These are phyloP conservation scores for Gopherus flavomarginatus DNA, from an alignment of 2,113 vertebrate genomes.

Conservation along the genomic window DNA sequence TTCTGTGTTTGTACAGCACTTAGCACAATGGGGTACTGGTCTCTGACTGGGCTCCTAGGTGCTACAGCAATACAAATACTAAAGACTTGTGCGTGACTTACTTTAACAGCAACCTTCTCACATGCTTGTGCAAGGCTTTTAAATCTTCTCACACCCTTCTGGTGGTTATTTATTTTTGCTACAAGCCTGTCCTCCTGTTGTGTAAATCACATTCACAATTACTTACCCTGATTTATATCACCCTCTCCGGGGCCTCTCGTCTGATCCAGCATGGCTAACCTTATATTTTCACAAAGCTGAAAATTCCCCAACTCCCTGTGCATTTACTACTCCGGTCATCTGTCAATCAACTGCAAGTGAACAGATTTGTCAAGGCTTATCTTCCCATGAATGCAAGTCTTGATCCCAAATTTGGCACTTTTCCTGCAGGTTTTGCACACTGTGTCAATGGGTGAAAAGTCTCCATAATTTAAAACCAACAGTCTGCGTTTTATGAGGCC, in stretches of 20 bases:
- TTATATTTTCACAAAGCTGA: neutral
- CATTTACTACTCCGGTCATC: rapidly evolving
- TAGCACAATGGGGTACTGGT: neutral
- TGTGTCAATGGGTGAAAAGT: neutral
- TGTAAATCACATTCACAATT: neutral
- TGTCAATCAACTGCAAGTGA: neutral
- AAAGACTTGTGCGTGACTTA: neutral
- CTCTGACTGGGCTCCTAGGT: neutral
- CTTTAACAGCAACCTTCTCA: neutral
- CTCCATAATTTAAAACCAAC: neutral
- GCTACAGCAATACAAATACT: neutral
- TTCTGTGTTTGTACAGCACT: neutral
- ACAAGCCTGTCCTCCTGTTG: rapidly evolving
- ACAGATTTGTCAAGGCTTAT: neutral
- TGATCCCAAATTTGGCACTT: neutral
- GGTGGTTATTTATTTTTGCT: neutral
- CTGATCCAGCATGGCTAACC: neutral
- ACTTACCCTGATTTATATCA: rapidly evolving
- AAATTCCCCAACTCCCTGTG: neutral
- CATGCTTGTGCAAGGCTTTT: neutral
- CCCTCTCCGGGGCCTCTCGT: neutral
- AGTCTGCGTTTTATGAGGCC: neutral
- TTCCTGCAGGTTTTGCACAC: rapidly evolving
- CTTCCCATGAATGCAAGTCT: neutral
- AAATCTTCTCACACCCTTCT: neutral